A percentile compares a stretch with the other conserved stretches of the same genome.
phyloP scores from a whole-genome alignment of 2,797 vertebrate species.

The Nothura maculosa region DNA sequence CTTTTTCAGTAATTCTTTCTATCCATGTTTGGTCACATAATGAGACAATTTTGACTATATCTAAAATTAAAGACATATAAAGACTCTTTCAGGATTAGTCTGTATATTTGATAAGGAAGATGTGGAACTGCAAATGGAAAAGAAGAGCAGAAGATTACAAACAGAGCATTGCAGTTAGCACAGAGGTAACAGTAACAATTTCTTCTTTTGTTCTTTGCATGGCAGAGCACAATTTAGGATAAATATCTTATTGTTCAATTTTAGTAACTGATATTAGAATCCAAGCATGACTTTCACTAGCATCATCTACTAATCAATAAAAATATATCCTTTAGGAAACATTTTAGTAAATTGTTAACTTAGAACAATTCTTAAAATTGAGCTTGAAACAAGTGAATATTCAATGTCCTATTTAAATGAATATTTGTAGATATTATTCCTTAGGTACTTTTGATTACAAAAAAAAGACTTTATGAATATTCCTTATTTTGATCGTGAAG shows the following conservation, averaged over 20 bases:
- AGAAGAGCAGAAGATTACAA: background rate
- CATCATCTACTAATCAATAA: slow-evolving; percentile 2
- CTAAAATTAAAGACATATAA: background rate
- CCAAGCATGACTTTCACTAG: background rate
- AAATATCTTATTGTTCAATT: slow-evolving; percentile 46
- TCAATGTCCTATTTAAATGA: slow-evolving; percentile 47
- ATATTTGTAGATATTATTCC: slow-evolving; percentile 14
- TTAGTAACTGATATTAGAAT: slow-evolving; percentile 46
- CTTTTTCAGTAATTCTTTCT: background rate
- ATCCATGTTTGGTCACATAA: background rate
- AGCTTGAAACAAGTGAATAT: slow-evolving; percentile 33
- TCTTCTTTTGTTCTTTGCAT: background rate
- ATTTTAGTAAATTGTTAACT: slow-evolving; percentile 40
- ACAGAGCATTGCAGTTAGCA: background rate
- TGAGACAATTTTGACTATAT: background rate
- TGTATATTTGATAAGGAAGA: background rate
- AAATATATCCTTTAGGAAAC: slow-evolving; percentile 25
- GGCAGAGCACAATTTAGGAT: slow-evolving; percentile 5
- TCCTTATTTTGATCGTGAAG: background rate
- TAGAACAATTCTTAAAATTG: slow-evolving; percentile 32
- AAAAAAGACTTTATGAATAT: background rate
- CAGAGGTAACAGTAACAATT: background rate
- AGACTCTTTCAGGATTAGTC: background rate
- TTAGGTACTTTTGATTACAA: background rate
- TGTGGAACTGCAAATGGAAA: background rate